These are phyloP conservation scores for Pseudomyrmex flavicornis DNA, from an alignment of 1,140 invertebrate genomes.

Conservation along the genomic window DNA sequence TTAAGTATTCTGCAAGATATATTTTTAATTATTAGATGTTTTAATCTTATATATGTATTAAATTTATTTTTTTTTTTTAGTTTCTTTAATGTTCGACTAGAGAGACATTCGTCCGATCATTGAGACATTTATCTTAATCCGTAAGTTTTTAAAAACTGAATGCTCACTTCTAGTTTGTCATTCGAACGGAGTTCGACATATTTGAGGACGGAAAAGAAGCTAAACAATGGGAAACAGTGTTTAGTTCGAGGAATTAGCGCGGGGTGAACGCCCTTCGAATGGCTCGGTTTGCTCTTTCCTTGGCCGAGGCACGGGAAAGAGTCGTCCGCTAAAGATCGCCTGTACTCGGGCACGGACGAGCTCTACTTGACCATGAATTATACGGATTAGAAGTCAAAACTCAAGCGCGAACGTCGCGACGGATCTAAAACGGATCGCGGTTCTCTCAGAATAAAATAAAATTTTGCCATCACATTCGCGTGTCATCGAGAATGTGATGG, in stretches of 20 bases:
- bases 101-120: too few species aligned
- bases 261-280: constrained; percentile 36
- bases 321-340: background rate
- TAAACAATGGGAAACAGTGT: background rate
- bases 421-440: too few species aligned
- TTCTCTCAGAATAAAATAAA: constrained; percentile 33
- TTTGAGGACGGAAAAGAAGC: background rate
- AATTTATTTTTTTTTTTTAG: background rate
- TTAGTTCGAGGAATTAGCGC: background rate
- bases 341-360: background rate
- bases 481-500: background rate
- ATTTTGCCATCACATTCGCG: background rate
- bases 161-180: too few species aligned
- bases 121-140: too few species aligned
- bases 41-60: background rate
- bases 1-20: background rate
- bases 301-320: background rate
- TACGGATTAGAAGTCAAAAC: background rate
- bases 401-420: too few species aligned
- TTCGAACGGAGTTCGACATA: background rate
- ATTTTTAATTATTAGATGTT: background rate
- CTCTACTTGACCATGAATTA: constrained; percentile 23
- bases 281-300: constrained; percentile 45
- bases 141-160: too few species aligned
- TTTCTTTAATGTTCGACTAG: too few species aligned